Evolutionary conservation across 2,888 invertebrate species (phyloP), one percentile per base, ranked within the genome.

Genomic region (Archips crataeganus): DNA sequence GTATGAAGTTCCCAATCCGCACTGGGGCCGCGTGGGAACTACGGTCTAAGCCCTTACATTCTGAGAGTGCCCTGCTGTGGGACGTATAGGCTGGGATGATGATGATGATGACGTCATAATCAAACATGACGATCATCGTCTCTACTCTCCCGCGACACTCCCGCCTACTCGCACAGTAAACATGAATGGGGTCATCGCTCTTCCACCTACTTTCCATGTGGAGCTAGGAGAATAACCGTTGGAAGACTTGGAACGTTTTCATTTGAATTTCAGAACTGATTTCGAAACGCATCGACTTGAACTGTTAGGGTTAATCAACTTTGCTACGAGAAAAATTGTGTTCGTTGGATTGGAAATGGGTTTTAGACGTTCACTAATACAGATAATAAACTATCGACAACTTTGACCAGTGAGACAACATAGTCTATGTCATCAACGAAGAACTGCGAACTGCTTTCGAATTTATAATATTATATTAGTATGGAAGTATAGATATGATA

Each of bases 141-240:
- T 54, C 15, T 3, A 39, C 39, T 39, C 39, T 39, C 39, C 36
- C 15, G 15, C 11, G 11, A 32, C 23, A 23, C 57, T 32, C 57
- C 57, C 32, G 32, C 63, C 63, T 42, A 63, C 63, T 65, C 65
- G 36, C 64, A 32, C 45, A 23, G 36, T 9, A 51, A 49, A 49
- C 36, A 49, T 49, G 65, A 65, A 65, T 65, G 65, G 65, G 65
- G 65, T 51, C 65, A 51, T 36, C 65, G 65, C 49, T 36, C 65
- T 51, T n/a, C 65, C 65, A 65, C 65, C 65, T 65, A 65, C 65
- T 65, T 65, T 65, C 49, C 65, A 51, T 47, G 47, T 32, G 13
- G 63, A 47, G 23, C 57, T 54, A 54, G 54, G 54, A 54, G 54
- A 6, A 10, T 54, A 23, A 23, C 23, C 15, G 54, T 54, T 23